Evolutionary conservation across 1,140 invertebrate genomes (phyloP).

Genomic region (Trichonephila clavipes): DNA sequence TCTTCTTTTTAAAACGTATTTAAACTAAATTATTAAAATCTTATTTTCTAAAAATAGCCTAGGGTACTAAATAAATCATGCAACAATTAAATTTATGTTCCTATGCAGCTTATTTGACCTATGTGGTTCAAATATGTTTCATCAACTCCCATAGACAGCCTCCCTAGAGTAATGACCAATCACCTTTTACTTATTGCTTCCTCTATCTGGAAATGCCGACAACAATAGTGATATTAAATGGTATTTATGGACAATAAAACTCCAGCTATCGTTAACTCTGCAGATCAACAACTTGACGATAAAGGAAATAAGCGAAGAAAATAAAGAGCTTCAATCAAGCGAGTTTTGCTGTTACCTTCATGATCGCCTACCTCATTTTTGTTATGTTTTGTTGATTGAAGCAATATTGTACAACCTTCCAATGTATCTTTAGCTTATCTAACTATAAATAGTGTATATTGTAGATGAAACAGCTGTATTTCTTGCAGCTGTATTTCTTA

Average conservation of each 20-base stretch:
- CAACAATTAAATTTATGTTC: too few relatives aligned
- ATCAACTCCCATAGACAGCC: neutral
- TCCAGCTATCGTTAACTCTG: neutral
- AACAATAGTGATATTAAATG: conserved; percentile 39
- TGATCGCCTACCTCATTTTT: neutral
- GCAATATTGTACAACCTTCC: too few relatives aligned
- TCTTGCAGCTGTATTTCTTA: too few relatives aligned
- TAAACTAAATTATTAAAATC: too few relatives aligned
- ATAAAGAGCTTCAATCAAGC: conserved; percentile 19
- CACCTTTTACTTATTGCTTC: conserved; percentile 21
- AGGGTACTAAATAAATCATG: too few relatives aligned
- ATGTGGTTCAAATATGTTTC: too few relatives aligned
- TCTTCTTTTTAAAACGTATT: too few relatives aligned
- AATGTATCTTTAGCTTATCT: too few relatives aligned
- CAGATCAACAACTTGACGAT: neutral
- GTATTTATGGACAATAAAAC: conserved; percentile 42
- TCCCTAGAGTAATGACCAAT: conserved; percentile 4
- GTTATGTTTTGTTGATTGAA: neutral
- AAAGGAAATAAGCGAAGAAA: conserved; percentile 3
- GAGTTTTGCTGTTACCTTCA: neutral
- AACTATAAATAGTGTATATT: too few relatives aligned
- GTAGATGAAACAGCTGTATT: too few relatives aligned
- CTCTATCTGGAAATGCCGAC: neutral
- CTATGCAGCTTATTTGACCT: too few relatives aligned
- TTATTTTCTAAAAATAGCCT: too few relatives aligned